Percentiles rank a stretch among this genome's conserved stretches.
Conservation (phyloP, 2,797 vertebrate species). For the Phataginus tetradactyla region DNA sequence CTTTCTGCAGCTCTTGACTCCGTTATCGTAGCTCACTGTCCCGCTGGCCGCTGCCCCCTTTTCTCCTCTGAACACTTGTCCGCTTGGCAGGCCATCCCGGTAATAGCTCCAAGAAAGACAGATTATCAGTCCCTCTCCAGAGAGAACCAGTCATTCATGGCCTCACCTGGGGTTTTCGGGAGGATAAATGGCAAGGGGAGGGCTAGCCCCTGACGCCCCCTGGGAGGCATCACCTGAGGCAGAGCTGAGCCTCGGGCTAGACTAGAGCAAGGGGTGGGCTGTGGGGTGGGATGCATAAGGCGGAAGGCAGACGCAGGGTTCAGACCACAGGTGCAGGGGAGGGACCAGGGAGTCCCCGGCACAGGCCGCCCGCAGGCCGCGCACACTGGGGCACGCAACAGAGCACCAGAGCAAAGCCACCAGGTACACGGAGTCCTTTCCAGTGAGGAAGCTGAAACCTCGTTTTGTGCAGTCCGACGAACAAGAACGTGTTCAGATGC, state of each 20-base stretch:
- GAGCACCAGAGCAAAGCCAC: not conserved
- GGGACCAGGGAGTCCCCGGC: not conserved
- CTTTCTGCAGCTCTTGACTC: conserved; percentile 54
- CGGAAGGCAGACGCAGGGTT: not conserved
- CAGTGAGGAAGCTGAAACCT: not conserved
- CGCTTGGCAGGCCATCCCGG: conserved; percentile 62
- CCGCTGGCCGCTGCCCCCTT: conserved; percentile 55
- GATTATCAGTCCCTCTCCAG: conserved; percentile 64
- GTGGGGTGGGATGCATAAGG: not conserved
- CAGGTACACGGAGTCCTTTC: not conserved
- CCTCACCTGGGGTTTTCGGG: conserved; percentile 56
- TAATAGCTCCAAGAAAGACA: conserved; percentile 62
- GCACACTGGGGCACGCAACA: not conserved
- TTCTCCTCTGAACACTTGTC: conserved; percentile 70
- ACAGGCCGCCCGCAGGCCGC: not conserved
- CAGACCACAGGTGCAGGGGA: rapidly evolving
- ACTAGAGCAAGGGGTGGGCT: no score
- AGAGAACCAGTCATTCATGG: conserved; percentile 60
- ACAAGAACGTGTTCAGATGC: conserved; percentile 18
- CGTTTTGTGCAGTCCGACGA: conserved; percentile 11
- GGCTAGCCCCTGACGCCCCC: not conserved
- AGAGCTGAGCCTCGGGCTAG: not conserved
- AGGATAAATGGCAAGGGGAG: not conserved
- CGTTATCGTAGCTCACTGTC: conserved; percentile 59
- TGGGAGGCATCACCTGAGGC: not conserved